Conservation (phyloP, 2,888 invertebrate species). For the Parnassius mnemosyne region DNA sequence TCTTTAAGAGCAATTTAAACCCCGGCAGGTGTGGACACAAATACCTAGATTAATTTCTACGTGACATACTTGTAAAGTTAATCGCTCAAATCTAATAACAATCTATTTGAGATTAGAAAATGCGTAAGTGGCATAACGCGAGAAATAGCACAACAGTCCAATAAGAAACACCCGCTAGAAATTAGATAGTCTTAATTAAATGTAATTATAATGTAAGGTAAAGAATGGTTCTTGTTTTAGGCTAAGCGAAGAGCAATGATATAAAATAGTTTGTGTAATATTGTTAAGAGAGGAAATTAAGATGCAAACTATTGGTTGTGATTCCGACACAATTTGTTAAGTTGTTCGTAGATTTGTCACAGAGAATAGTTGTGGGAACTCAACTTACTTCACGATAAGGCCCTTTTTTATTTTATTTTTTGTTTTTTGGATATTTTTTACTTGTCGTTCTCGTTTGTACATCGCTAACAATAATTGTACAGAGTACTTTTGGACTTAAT, state of each 20-base stretch:
- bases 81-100: conserved; percentile 25
- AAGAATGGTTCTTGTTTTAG: conserved; percentile 80
- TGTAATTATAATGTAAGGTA: conserved; percentile 77
- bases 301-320: conserved; percentile 81
- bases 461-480: conserved; percentile 81
- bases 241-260: conserved; percentile 79
- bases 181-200: conserved; percentile 77
- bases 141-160: conserved; percentile 68
- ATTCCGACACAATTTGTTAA: conserved; percentile 80
- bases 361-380: conserved; percentile 60
- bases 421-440: conserved; percentile 70
- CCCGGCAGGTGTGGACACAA: conserved; percentile 42
- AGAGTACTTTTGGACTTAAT: conserved; percentile 81
- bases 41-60: conserved; percentile 18
- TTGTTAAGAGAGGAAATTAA: conserved; percentile 77
- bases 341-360: conserved; percentile 74
- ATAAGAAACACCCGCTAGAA: conserved; percentile 74
- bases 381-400: conserved; percentile 68
- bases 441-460: conserved; percentile 78
- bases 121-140: conserved; percentile 50
- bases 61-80: conserved; percentile 22
- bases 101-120: conserved; percentile 27
- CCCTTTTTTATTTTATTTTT: conserved; percentile 57
- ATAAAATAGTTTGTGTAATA: conserved; percentile 80
- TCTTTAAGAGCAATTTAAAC: conserved; percentile 62